phyloP scores from a whole-genome alignment of 1,140 invertebrate genomes.

The Reticulitermes speratus region DNA sequence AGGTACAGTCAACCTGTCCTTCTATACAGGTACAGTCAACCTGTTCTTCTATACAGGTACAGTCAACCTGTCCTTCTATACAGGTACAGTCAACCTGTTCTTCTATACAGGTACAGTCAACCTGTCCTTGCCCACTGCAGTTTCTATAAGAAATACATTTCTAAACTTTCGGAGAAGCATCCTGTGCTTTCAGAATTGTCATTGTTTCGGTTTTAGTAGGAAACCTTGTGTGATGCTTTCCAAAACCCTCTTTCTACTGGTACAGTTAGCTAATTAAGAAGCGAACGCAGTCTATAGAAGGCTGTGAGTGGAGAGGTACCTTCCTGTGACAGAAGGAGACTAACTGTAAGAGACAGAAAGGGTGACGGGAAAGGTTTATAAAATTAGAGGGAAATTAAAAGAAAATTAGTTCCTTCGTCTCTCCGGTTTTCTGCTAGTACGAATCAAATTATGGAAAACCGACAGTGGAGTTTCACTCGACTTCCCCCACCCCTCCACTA shows the following conservation, averaged over 20 bases:
- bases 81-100: neutral
- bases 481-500: neutral
- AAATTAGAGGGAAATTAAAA: constrained; percentile 30
- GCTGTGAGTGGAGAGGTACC: neutral
- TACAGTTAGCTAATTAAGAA: constrained; percentile 27
- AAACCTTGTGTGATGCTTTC: neutral
- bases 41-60: neutral
- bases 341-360: neutral
- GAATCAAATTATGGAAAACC: constrained; percentile 30
- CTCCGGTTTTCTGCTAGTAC: constrained; percentile 25
- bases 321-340: neutral
- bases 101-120: neutral
- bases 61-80: neutral
- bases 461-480: neutral
- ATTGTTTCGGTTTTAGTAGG: constrained; percentile 1
- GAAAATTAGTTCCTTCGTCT: constrained; percentile 29
- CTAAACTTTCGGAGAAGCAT: neutral
- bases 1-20: neutral
- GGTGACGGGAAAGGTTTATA: constrained; percentile 24
- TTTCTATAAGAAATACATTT: neutral
- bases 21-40: no score
- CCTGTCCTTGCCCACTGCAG: neutral
- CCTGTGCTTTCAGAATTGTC: neutral
- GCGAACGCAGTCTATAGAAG: constrained; percentile 22
- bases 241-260: neutral